Evolutionary conservation across 2,888 invertebrate genomes (phyloP).

Genomic region (Ariolimax columbianus): DNA sequence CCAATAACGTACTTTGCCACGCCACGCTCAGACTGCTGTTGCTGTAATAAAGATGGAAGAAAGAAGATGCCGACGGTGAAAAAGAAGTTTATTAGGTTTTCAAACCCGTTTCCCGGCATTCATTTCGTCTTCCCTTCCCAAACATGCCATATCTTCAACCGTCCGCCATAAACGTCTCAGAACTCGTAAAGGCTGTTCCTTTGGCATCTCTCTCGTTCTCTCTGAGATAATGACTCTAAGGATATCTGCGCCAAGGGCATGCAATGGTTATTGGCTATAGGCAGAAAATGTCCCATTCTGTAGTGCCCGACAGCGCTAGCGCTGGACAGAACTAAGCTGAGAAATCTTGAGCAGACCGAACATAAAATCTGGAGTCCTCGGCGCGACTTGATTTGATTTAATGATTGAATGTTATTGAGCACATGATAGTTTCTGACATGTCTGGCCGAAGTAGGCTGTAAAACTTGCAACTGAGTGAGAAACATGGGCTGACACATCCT

Average conservation of each 20-base stretch:
- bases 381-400: conserved; percentile 29
- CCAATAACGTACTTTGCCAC: background rate
- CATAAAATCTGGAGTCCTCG: background rate
- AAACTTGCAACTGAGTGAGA: conserved; percentile 11
- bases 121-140: background rate
- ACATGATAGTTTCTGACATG: conserved; percentile 9
- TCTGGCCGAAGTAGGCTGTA: conserved; percentile 6
- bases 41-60: conserved; percentile 13
- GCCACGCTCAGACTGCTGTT: background rate
- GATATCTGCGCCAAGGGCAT: background rate
- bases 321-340: conserved; percentile 4
- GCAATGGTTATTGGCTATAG: conserved; percentile 23
- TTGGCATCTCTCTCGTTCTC: conserved; percentile 1
- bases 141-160: background rate
- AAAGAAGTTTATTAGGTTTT: conserved; percentile 10
- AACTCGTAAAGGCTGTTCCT: background rate
- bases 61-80: background rate
- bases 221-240: conserved; percentile 19
- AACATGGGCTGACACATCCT: background rate
- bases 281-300: conserved; percentile 12
- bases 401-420: conserved; percentile 24
- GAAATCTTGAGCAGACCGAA: background rate
- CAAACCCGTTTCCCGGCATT: background rate
- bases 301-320: background rate
- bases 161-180: background rate